Conservation (phyloP, 2,113 vertebrate genomes). For the Prionailurus viverrinus region DNA sequence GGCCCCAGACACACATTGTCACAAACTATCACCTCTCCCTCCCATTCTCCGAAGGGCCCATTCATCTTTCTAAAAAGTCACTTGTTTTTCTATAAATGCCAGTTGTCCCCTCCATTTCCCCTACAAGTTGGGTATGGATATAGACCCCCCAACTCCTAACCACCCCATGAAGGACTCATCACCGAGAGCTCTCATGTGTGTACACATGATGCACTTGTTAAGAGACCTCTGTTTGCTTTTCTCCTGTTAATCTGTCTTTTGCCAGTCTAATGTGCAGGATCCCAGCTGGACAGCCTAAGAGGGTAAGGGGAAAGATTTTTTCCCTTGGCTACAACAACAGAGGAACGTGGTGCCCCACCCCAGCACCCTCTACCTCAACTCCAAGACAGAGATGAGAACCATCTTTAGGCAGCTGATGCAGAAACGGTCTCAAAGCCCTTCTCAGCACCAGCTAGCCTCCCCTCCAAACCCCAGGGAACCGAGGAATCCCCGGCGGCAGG, state of each 20-base stretch:
- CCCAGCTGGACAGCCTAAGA: neutral
- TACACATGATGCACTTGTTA: too few species aligned
- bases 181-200: neutral
- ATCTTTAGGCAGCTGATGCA: fast-evolving
- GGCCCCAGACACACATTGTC: neutral
- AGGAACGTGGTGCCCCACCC: fast-evolving
- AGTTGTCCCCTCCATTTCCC: neutral
- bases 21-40: neutral
- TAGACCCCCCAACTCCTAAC: neutral
- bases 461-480: neutral
- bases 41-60: neutral
- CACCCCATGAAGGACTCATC: neutral
- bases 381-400: neutral
- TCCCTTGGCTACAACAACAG: neutral
- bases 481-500: neutral
- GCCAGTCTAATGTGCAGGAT: neutral
- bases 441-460: neutral
- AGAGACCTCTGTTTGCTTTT: neutral
- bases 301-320: neutral
- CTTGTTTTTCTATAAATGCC: neutral
- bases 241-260: neutral
- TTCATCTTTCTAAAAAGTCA: neutral
- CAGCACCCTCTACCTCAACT: neutral
- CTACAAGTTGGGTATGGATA: neutral
- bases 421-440: neutral